Conservation (phyloP, 2,113 vertebrate genomes). For the Bettongia penicillata region DNA sequence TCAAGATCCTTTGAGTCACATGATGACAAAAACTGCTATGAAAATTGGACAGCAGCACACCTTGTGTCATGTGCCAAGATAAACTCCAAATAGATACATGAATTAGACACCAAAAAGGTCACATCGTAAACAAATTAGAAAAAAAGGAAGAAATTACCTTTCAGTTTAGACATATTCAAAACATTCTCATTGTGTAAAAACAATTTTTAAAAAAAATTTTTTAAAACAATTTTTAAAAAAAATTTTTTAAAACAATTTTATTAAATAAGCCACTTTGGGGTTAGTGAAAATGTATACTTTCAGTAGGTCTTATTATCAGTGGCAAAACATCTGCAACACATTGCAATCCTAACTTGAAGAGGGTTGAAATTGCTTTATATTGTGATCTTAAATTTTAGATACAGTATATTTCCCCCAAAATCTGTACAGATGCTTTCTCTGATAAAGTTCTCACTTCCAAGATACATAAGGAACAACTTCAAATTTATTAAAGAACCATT, state of each 20-base stretch:
- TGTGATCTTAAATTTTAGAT: slow-evolving; percentile 97
- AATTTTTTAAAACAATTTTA: slow-evolving; percentile 80
- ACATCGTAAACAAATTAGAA: not conserved
- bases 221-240: slow-evolving; percentile 83
- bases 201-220: slow-evolving; percentile 69
- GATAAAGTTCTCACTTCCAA: not conserved
- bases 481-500: not conserved
- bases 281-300: slow-evolving; percentile 90
- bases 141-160: not conserved
- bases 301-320: slow-evolving; percentile 90
- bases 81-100: not conserved
- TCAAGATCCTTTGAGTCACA: no score
- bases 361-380: slow-evolving; percentile 90
- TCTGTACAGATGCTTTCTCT: not conserved
- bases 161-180: slow-evolving; percentile 77
- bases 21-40: no score
- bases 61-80: no score
- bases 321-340: slow-evolving; percentile 85
- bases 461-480: not conserved
- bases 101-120: not conserved
- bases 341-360: slow-evolving; percentile 88
- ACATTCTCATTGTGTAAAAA: slow-evolving; percentile 84
- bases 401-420: slow-evolving; percentile 90
- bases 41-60: no score
- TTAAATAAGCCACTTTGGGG: slow-evolving; percentile 86